phyloP scores from a whole-genome alignment of 2,797 vertebrate genomes.

The Anabas testudineus region DNA sequence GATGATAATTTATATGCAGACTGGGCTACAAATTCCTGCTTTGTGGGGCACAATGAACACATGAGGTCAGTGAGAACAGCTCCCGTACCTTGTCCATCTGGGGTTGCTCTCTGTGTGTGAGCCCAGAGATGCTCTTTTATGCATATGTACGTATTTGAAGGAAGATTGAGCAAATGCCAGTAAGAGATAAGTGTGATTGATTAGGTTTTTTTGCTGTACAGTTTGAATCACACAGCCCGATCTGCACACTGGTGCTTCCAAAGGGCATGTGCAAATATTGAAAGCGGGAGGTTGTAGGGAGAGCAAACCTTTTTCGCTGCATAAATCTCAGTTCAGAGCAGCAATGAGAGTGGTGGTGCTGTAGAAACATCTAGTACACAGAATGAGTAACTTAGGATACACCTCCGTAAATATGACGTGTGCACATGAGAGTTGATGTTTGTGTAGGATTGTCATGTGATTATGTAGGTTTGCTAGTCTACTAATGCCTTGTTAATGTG shows the following conservation, averaged over 20 bases:
- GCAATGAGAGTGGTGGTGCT: no score
- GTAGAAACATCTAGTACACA: no score
- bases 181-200: background rate
- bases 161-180: conserved; percentile 1
- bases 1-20: background rate
- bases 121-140: background rate
- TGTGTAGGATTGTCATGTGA: no score
- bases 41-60: background rate
- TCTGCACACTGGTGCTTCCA: background rate
- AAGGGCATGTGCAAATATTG: background rate
- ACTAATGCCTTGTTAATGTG: no score
- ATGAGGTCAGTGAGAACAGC: background rate
- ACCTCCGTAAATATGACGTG: no score
- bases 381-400: background rate
- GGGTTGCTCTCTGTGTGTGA: no score
- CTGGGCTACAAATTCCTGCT: background rate
- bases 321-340: no score
- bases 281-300: no score
- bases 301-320: background rate
- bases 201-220: background rate
- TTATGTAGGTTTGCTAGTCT: no score
- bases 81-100: background rate
- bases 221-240: background rate
- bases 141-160: background rate
- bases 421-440: no score